These are phyloP conservation scores for Chelonia mydas DNA, from an alignment of 2,797 vertebrate species.

Conservation along the genomic window DNA sequence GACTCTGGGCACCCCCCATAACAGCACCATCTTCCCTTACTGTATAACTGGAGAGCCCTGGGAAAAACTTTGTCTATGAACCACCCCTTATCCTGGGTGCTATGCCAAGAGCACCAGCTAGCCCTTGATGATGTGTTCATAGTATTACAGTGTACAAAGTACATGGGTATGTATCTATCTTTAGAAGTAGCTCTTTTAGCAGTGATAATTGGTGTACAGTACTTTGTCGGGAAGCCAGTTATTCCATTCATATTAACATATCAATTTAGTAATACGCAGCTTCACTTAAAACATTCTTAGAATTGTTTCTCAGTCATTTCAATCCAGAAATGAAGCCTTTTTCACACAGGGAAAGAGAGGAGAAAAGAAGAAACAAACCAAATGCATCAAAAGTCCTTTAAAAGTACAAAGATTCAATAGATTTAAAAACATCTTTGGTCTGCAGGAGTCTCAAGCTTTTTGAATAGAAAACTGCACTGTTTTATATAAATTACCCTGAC, in stretches of 20 bases:
- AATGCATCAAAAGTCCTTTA: background rate
- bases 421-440: slow-evolving; percentile 12
- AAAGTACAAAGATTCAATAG: background rate
- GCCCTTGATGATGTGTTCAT: background rate
- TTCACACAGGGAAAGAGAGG: background rate
- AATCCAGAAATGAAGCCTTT: background rate
- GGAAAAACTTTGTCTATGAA: background rate
- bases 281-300: slow-evolving; percentile 13
- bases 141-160: background rate
- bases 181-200: background rate
- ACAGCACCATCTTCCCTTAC: background rate
- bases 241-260: slow-evolving; percentile 12
- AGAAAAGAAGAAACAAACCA: slow-evolving; percentile 38
- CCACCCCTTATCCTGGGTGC: accelerated
- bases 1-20: background rate
- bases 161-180: background rate
- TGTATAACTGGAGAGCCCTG: background rate
- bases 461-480: slow-evolving; percentile 35
- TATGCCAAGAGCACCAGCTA: background rate
- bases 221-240: background rate
- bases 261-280: slow-evolving; percentile 29
- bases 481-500: slow-evolving; percentile 56
- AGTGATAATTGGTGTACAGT: background rate
- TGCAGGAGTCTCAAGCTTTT: slow-evolving; percentile 51
- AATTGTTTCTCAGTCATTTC: slow-evolving; percentile 16